Conservation (phyloP, 1,140 invertebrate species). For the Drosophila orena region DNA sequence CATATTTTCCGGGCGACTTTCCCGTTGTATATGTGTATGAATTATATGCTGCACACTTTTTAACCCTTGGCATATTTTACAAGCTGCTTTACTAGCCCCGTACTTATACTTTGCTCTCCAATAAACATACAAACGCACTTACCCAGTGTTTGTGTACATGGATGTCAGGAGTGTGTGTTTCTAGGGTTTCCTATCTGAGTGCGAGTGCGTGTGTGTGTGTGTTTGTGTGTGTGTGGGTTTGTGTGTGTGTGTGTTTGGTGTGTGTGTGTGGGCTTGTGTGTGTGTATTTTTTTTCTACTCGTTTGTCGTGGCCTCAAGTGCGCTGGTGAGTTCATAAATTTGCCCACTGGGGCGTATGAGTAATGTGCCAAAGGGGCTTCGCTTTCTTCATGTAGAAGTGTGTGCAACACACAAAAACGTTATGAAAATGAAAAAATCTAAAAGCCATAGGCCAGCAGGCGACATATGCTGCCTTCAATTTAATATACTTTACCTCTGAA, state of each 20-base stretch:
- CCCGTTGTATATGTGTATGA: constrained; percentile 64
- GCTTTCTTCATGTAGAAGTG: constrained; percentile 13
- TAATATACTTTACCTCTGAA: constrained; percentile 23
- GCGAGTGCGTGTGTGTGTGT: background rate
- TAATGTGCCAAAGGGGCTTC: constrained; percentile 73
- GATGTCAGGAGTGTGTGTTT: constrained; percentile 40
- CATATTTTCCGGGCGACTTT: constrained; percentile 59
- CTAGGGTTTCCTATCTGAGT: too few relatives aligned
- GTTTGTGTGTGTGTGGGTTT: background rate
- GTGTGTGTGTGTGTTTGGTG: background rate
- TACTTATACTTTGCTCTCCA: constrained; percentile 52
- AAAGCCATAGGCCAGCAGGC: constrained; percentile 62
- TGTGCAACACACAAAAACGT: constrained; percentile 35
- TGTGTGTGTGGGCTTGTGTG: background rate
- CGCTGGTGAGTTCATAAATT: constrained; percentile 78
- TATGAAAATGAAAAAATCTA: constrained; percentile 37
- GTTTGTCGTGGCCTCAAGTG: constrained; percentile 75
- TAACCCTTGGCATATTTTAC: constrained; percentile 82
- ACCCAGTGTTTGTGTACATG: constrained; percentile 37
- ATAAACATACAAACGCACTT: constrained; percentile 80
- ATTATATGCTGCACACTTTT: constrained; percentile 79
- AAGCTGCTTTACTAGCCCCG: constrained; percentile 72
- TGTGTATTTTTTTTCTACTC: constrained; percentile 24
- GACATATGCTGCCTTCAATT: constrained; percentile 75
- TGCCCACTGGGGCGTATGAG: constrained; percentile 82